Evolutionary conservation across 2,113 vertebrate species (phyloP).

Genomic region (Nerophis ophidion): DNA sequence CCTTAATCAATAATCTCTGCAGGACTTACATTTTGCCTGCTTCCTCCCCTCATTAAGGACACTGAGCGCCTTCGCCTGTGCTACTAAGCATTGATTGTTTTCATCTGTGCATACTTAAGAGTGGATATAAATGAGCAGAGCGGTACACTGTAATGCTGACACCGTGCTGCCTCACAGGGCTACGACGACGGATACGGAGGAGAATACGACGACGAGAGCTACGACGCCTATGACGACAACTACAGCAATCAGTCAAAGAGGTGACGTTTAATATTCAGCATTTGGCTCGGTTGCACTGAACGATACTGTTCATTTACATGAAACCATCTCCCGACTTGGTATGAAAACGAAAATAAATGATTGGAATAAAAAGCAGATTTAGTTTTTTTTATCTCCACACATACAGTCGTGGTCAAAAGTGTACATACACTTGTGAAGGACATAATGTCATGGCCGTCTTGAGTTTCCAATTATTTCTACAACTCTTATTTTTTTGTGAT

Average conservation of each 20-base stretch:
- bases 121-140: slow-evolving; percentile 17
- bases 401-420: too few relatives aligned
- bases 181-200: slow-evolving; percentile 93
- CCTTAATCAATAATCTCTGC: slow-evolving; percentile 51
- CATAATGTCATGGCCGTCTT: too few relatives aligned
- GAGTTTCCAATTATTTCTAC: too few relatives aligned
- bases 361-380: too few relatives aligned
- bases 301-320: too few relatives aligned
- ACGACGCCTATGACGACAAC: slow-evolving; percentile 86
- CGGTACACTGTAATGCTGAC: slow-evolving; percentile 6
- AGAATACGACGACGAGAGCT: slow-evolving; percentile 91
- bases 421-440: too few relatives aligned
- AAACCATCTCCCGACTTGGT: not conserved
- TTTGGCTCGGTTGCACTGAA: slow-evolving; percentile 1
- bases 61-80: slow-evolving; percentile 41
- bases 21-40: slow-evolving; percentile 41
- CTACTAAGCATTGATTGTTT: slow-evolving; percentile 52
- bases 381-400: too few relatives aligned
- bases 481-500: too few relatives aligned
- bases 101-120: slow-evolving; percentile 18
- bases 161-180: slow-evolving; percentile 68
- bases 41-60: slow-evolving; percentile 26
- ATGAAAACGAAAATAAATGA: too few relatives aligned
- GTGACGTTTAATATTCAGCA: slow-evolving; percentile 59
- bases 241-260: slow-evolving; percentile 89